Base-by-base conservation (phyloP, 2,113 vertebrate genomes). In the Gasterosteus nipponicus region DNA sequence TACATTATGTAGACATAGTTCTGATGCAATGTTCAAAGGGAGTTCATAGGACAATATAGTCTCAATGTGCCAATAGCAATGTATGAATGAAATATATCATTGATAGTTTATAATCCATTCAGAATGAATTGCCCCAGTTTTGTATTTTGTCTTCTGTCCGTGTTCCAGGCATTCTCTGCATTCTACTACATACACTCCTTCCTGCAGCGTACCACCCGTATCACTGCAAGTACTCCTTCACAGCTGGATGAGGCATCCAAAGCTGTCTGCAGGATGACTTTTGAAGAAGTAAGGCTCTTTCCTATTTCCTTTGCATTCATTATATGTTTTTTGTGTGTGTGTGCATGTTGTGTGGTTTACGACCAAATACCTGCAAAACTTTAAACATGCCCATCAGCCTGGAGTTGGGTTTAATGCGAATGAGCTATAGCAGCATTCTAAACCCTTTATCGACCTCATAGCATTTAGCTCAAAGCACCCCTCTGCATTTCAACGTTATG, bases 171-270 rank as follows among this genome's bases (percentile, higher is more conserved):
- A 0, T 99, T 99, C 88, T 96, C 98, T 75, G 97, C 96, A 0
- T 99, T 98, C 87, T 99, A 92, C 92, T 96, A 98, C 92, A 95
- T 92, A 0, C 83, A 97, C 82, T 86, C 94, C 53, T 98, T 98
- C 92, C 94, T 99, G 72, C 87, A 88, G 81, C 79, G 80, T 0
- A 74, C 87, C 66, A 95, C 96, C 68, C 84, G 88, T 7, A 93
- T 91, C 82, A 73, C 69, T 0, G 91, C 95, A 14, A 88, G 16
- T 3, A 91, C 94, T 2, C 92, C 94, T 0, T 53, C 39, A 0
- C 93, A 96, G 26, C 92, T 99, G 76, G 85, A 92, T 18, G 53
- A 82, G 0, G 95, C 95, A 0, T 64, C 89, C 0, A 39, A 51
- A 35, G 57, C 26, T 0, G 12, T 96, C 68, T 99, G 98, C 89